Evolutionary conservation across 2,888 invertebrate genomes (phyloP), one percentile per base, ranked within the genome.

Genomic region (Polydrusus pterygomalis): DNA sequence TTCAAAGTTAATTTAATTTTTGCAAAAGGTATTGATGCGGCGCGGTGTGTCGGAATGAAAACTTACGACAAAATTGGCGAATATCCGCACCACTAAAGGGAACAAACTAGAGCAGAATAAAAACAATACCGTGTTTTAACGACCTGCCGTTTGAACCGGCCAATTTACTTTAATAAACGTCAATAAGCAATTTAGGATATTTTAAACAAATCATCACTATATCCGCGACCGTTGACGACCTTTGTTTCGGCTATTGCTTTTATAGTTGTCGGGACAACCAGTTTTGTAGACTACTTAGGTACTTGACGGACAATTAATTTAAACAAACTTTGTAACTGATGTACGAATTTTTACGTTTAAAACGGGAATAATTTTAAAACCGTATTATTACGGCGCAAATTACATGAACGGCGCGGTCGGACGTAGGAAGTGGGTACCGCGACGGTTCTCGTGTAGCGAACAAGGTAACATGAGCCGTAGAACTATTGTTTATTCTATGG

Each of bases 401-500:
- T 62, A 62, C 45, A 64, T 30, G 47, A 20, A 56, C 56, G 63
- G 10, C 70, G 70, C 69, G 65, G 58, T 74, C 69, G 58, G 54
- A 62, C 54, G 65, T 20, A 51, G 43, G 72, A 71, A 76, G 64
- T 34, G 34, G 34, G 34, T 72, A 69, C 64, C 47, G 47, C 47
- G 15, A 9, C n/a, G 47, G 43, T 2, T 17, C 47, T 47, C 47
- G 47, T 2, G 15, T 69, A 69, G 58, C 69, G 69, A 69, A 47
- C 69, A 56, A 58, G 43, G 69, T 56, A 45, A 69, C 30, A 45
- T 56, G 56, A 58, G 67, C 71, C 56, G 77, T 74, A 70, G 74
- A 70, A 71, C 73, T 70, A 71, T 77, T 73, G 69, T 68, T 65
- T 71, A 78, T 79, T 80, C 78, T 70, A 78, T 78, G 75, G 74